Conservation (phyloP, 2,113 vertebrate genomes). For the Climacteris rufus region DNA sequence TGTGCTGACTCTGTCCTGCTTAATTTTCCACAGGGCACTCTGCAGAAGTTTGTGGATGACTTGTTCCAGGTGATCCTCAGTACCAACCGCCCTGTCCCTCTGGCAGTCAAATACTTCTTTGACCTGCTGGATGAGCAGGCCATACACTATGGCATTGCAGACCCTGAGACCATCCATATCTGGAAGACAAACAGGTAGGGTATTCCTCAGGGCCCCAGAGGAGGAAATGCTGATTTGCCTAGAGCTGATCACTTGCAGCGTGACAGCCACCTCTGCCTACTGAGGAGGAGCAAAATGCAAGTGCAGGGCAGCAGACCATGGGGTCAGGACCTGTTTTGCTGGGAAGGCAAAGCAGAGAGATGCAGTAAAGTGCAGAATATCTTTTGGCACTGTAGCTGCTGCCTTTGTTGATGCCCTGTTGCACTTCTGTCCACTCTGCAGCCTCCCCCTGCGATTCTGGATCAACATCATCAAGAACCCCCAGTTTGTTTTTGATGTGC, state of each 20-base stretch:
- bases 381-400: background rate
- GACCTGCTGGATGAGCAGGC: constrained; percentile 96
- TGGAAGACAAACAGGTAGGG: constrained; percentile 98
- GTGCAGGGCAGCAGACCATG: background rate
- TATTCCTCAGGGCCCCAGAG: background rate
- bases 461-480: constrained; percentile 99
- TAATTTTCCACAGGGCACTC: constrained; percentile 79
- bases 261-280: background rate
- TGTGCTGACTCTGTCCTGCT: background rate
- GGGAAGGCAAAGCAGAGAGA: background rate
- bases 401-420: background rate
- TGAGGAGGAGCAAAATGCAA: background rate
- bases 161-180: constrained; percentile 95
- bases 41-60: constrained; percentile 98
- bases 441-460: constrained; percentile 95
- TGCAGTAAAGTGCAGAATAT: background rate
- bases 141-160: constrained; percentile 82
- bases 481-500: constrained; percentile 96
- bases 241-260: background rate
- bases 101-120: constrained; percentile 97
- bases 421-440: background rate
- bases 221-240: background rate
- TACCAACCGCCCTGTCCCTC: constrained; percentile 89
- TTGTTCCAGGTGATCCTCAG: constrained; percentile 96
- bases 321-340: background rate